Evolutionary conservation across 2,113 vertebrate species (phyloP).

Genomic region (Thymallus thymallus): DNA sequence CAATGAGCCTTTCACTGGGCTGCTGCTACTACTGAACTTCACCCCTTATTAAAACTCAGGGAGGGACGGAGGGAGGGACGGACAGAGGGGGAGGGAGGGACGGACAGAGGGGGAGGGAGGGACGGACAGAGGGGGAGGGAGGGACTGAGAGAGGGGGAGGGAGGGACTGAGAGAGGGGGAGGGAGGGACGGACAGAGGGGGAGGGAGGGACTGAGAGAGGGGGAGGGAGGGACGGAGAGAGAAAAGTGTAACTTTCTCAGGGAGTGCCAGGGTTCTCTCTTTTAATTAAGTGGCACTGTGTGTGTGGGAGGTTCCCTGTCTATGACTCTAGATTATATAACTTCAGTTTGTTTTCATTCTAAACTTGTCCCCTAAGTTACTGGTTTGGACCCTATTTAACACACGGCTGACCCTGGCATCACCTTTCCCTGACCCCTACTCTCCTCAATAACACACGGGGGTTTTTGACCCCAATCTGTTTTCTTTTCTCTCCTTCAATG

Average conservation of each 20-base stretch:
- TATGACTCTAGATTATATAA: constrained; percentile 56
- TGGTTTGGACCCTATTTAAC: constrained; percentile 64
- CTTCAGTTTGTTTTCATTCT: constrained; percentile 68
- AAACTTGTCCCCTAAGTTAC: constrained; percentile 55
- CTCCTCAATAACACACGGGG: not conserved
- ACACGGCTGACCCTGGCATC: constrained; percentile 46
- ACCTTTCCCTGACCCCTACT: constrained; percentile 41
- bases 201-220: too few relatives aligned
- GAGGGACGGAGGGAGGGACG: constrained; percentile 52
- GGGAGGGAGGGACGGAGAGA: constrained; percentile 57
- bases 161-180: constrained; percentile 25
- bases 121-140: constrained; percentile 61
- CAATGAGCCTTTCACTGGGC: constrained; percentile 64
- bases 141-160: too few relatives aligned
- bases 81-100: too few relatives aligned
- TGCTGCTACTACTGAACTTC: constrained; percentile 36
- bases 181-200: constrained; percentile 61
- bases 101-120: too few relatives aligned
- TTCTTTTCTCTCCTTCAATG: not conserved
- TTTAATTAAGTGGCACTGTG: constrained; percentile 64
- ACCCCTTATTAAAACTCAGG: constrained; percentile 50
- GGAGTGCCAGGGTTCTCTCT: constrained; percentile 56
- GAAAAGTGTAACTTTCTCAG: constrained; percentile 63
- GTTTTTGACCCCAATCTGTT: constrained; percentile 23
- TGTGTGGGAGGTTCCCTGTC: constrained; percentile 41